Base-by-base conservation (phyloP, 2,888 invertebrate species). In the Steinernema hermaphroditum region DNA sequence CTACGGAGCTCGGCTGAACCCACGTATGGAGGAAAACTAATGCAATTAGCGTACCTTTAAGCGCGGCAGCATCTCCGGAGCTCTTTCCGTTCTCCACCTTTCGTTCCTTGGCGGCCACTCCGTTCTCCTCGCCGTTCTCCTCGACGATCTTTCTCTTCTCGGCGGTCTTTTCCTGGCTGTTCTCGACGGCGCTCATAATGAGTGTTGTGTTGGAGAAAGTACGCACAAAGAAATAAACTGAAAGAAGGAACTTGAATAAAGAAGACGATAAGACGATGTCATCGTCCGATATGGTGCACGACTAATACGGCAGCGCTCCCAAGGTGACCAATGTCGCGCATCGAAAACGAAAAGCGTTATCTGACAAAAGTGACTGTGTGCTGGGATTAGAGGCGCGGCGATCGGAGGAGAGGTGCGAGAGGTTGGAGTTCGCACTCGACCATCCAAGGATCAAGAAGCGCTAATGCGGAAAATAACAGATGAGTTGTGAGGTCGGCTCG, bases 91-190 rank as follows among this genome's bases (percentile, higher is more conserved):
- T 57, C 24, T 74, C 74, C 43, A 57, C 37, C 62, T 74, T 74
- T 24, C 49, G 34, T 37, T 74, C 74, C 46, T 74, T 74, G 29
- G 74, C 69, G 12, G 74, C 32, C 29, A 74, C 73, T 41, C 22
- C 73, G 24, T 50, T 68, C 27, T 74, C 74, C 68, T 74, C 74
- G 72, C 72, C 74, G 72, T 74, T 74, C 72, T 74, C 74, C 62
- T 74, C 74, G 32, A 68, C 50, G 57, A 75, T 74, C 41, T 75
- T 32, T 37, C 74, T 68, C 62, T 74, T 74, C 70, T 74, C 74
- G 69, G 74, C 73, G 32, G 62, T 62, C 32, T 62, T 62, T 16
- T 62, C 62, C 2, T 22, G 62, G 62, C 14, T 62, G 32, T 27
- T 62, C 24, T 72, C 68, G 69, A 68, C 50, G 68, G 68, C 72